Conservation (phyloP, 2,113 vertebrate species). For the Echinops telfairi region DNA sequence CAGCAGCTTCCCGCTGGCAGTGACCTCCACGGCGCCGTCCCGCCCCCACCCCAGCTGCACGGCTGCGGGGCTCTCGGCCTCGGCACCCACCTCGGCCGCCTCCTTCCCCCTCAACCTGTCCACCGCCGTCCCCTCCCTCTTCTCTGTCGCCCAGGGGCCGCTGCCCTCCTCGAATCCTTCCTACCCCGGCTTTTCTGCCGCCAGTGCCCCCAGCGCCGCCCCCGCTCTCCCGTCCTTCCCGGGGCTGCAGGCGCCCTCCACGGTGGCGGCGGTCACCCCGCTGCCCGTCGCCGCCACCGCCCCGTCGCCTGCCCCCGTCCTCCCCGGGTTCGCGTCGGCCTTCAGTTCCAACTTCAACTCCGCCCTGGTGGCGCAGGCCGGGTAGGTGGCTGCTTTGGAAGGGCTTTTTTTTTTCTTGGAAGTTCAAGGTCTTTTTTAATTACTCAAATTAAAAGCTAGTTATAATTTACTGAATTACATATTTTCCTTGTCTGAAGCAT, state of each 20-base stretch:
- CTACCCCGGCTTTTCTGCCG: constrained; percentile 94
- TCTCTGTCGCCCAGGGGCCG: constrained; percentile 90
- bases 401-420: not conserved
- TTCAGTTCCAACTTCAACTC: constrained; percentile 98
- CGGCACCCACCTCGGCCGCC: constrained; percentile 81
- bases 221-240: constrained; percentile 95
- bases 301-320: constrained; percentile 93
- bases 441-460: not conserved
- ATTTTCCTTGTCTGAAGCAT: not conserved
- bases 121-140: constrained; percentile 92
- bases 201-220: constrained; percentile 91
- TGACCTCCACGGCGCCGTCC: constrained; percentile 82
- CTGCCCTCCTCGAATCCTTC: constrained; percentile 89
- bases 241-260: constrained; percentile 92
- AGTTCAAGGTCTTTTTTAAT: not conserved
- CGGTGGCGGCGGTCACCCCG: constrained; percentile 92
- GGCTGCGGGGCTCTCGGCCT: constrained; percentile 87
- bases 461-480: not conserved
- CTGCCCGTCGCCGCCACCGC: constrained; percentile 91
- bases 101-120: constrained; percentile 94
- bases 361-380: constrained; percentile 92
- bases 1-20: constrained; percentile 87
- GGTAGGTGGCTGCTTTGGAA: constrained; percentile 85
- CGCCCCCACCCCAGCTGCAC: constrained; percentile 80
- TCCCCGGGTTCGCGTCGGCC: constrained; percentile 96